Conservation (phyloP, 2,888 invertebrate species). For the Acanthoscelides obtectus region DNA sequence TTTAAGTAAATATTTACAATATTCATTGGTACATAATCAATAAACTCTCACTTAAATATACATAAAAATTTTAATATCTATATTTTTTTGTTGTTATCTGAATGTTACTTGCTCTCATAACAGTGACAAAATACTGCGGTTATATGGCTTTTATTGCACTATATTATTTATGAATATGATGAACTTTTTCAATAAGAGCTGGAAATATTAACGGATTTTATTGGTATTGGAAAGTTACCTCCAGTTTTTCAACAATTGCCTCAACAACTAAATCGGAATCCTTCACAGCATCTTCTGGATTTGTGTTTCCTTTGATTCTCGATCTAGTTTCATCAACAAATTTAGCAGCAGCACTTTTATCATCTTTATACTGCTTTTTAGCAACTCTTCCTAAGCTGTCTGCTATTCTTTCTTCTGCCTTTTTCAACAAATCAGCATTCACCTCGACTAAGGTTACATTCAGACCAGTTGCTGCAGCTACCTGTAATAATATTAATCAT, state of each 20-base stretch:
- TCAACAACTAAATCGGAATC: slow-evolving; percentile 75
- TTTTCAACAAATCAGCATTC: slow-evolving; percentile 64
- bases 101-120: too few relatives aligned
- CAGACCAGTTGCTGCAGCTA: slow-evolving; percentile 79
- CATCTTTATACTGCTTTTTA: slow-evolving; percentile 70
- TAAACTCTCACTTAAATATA: too few relatives aligned
- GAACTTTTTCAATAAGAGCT: too few relatives aligned
- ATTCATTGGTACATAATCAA: background rate
- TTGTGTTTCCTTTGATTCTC: slow-evolving; percentile 59
- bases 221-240: too few relatives aligned
- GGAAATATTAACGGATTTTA: too few relatives aligned
- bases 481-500: too few relatives aligned
- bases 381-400: slow-evolving; percentile 70
- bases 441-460: slow-evolving; percentile 78
- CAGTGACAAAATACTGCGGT: too few relatives aligned
- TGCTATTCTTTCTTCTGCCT: slow-evolving; percentile 66
- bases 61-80: too few relatives aligned
- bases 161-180: too few relatives aligned
- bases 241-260: slow-evolving; percentile 81
- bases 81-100: too few relatives aligned
- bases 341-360: slow-evolving; percentile 59
- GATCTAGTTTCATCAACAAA: slow-evolving; percentile 58
- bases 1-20: too few relatives aligned
- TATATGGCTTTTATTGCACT: too few relatives aligned
- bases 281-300: slow-evolving; percentile 58